A percentile compares a stretch with the other conserved stretches of the same genome.
Conservation (phyloP, 2,888 invertebrate genomes). For the Epirrhoe alternata region DNA sequence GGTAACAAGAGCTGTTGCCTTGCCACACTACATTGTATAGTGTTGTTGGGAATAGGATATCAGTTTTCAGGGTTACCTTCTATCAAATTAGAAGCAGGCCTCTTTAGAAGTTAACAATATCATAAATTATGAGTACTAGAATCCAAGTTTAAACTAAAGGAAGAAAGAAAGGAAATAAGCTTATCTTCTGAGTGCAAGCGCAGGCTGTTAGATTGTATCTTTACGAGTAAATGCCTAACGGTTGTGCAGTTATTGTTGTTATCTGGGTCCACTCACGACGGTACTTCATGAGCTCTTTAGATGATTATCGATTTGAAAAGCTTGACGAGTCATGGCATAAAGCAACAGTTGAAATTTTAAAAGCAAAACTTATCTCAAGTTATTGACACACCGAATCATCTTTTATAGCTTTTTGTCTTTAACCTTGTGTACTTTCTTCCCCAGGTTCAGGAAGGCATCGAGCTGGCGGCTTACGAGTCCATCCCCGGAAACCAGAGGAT, state of each 20-base stretch:
- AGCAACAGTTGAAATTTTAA: not conserved
- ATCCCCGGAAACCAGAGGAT: slow-evolving; percentile 94
- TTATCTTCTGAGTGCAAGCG: not conserved
- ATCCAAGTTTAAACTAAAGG: not conserved
- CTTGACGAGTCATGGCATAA: not conserved
- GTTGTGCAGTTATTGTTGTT: slow-evolving; percentile 5
- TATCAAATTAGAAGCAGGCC: too few relatives aligned
- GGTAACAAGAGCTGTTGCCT: slow-evolving; percentile 66
- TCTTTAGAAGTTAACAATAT: too few relatives aligned
- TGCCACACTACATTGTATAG: too few relatives aligned
- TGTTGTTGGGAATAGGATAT: too few relatives aligned
- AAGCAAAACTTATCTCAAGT: not conserved
- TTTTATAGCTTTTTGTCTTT: not conserved
- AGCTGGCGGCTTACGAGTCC: slow-evolving; percentile 93
- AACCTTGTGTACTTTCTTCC: not conserved
- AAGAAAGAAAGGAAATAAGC: not conserved
- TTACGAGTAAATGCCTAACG: slow-evolving; percentile 10
- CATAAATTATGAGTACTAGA: too few relatives aligned
- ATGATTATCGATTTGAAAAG: slow-evolving; percentile 3
- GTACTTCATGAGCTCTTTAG: slow-evolving; percentile 2
- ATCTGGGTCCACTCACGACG: slow-evolving; percentile 15
- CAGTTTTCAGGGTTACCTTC: too few relatives aligned
- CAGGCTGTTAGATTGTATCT: slow-evolving; percentile 8
- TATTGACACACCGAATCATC: not conserved
- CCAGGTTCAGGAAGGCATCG: slow-evolving; percentile 93